A percentile compares a stretch with the other conserved stretches of the same genome.
Evolutionary conservation across 2,113 vertebrate species (phyloP).

Genomic region (Oryzias celebensis): DNA sequence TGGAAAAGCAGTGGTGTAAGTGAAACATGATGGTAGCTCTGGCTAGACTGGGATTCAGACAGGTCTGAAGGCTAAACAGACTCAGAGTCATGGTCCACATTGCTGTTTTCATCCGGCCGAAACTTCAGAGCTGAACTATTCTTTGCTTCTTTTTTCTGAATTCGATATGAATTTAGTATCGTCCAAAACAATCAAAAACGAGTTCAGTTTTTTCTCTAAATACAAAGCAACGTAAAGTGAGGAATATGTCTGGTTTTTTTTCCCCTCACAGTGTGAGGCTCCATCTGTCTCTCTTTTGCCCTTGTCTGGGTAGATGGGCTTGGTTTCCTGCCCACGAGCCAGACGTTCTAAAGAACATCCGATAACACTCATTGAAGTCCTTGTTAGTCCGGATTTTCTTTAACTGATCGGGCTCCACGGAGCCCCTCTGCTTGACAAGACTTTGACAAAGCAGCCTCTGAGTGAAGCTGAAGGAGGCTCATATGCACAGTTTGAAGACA

Average conservation of each 20-base stretch:
- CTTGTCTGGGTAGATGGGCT: constrained; percentile 37
- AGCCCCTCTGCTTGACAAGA: too few relatives aligned
- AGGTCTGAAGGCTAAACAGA: constrained; percentile 2
- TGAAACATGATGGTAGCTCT: constrained; percentile 24
- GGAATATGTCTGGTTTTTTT: too few relatives aligned
- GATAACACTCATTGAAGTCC: constrained; percentile 35
- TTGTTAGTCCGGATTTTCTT: constrained; percentile 28
- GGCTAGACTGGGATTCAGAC: constrained; percentile 16
- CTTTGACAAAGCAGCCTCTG: too few relatives aligned
- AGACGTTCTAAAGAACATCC: constrained; percentile 58
- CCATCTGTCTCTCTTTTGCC: constrained; percentile 26
- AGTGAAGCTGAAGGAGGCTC: too few relatives aligned
- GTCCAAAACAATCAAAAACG: too few relatives aligned
- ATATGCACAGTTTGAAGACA: too few relatives aligned
- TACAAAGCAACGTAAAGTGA: too few relatives aligned
- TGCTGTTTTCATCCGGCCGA: background rate
- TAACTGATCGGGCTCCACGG: constrained; percentile 26
- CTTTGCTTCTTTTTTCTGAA: background rate
- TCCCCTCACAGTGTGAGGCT: constrained; percentile 5
- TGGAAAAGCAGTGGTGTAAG: constrained; percentile 2
- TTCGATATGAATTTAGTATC: background rate
- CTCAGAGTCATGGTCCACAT: constrained; percentile 8
- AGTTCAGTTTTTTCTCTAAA: too few relatives aligned
- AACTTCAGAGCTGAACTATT: background rate
- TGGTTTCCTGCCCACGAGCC: constrained; percentile 60